These are phyloP conservation scores for Nymphicus hollandicus DNA, from an alignment of 2,113 vertebrate species.

Conservation along the genomic window DNA sequence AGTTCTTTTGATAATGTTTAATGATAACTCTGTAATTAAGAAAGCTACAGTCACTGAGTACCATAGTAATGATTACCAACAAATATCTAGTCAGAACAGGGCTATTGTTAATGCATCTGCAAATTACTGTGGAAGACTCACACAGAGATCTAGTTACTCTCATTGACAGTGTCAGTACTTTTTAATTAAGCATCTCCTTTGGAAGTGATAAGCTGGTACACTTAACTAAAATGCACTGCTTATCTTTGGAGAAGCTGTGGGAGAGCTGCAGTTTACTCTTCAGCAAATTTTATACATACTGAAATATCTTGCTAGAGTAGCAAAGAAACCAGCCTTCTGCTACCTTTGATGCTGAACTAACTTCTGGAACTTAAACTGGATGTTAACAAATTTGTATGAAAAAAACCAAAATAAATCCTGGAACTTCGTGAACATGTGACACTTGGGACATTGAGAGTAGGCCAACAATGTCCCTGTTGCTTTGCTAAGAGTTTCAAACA, in stretches of 20 bases:
- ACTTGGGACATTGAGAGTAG: neutral
- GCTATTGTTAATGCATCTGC: neutral
- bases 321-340: neutral
- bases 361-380: neutral
- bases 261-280: neutral
- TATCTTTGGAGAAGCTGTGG: neutral
- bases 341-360: neutral
- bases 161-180: neutral
- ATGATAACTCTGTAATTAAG: neutral
- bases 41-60: neutral
- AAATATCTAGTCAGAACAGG: neutral
- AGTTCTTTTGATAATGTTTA: neutral
- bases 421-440: neutral
- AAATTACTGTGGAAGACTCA: neutral
- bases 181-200: neutral
- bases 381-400: neutral
- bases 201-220: neutral
- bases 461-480: neutral
- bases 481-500: neutral
- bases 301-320: neutral
- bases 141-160: neutral
- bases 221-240: neutral
- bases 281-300: neutral
- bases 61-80: neutral
- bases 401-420: neutral